Evolutionary conservation across 2,888 invertebrate genomes (phyloP), one percentile per base, ranked within the genome.

Genomic region (Quadroppia sp.): DNA sequence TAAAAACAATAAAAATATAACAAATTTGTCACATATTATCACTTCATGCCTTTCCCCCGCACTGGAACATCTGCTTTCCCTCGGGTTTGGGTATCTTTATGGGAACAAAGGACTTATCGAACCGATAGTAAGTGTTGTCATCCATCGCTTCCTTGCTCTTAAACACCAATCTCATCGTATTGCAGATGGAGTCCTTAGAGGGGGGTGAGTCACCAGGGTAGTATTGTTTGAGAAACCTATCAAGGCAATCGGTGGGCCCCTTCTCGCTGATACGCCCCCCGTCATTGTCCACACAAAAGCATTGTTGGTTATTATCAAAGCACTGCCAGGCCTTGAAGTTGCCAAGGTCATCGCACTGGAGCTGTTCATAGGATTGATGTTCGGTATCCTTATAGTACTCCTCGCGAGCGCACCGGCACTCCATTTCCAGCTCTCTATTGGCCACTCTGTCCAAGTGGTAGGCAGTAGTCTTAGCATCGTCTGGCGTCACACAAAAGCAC

Each of bases 241-340:
- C 64, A 9, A 36, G 9, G 30, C 64, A 64, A n/a, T 15, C 2
- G n/a, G 15, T 71, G 3, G 50, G 42, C 13, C 13, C 11, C 23
- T 11, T 13, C 17, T 20, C 28, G 28, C 71, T 48, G 15, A 71
- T 71, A 20, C 71, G 48, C 3, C 15, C 42, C 25, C 71, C 71
- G 20, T 71, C 23, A 25, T 48, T 30, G 25, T 71, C 71, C 25
- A 28, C 48, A 25, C 71, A 71, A n/a, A 48, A 48, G 28, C 48
- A 48, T 40, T 69, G 7, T n/a, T 17, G 17, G 6, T 13, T 17
- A 28, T 48, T 71, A 3, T 45, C 28, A 48, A 28, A 50, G 32
- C 48, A 71, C 45, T 71, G 71, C 2, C 9, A 50, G n/a, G 71
- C 30, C 15, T 71, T 45, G 25, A 48, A 71, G 48, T 71, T 71